Conservation (phyloP, 2,113 vertebrate genomes). For the Rhinogobius similis region DNA sequence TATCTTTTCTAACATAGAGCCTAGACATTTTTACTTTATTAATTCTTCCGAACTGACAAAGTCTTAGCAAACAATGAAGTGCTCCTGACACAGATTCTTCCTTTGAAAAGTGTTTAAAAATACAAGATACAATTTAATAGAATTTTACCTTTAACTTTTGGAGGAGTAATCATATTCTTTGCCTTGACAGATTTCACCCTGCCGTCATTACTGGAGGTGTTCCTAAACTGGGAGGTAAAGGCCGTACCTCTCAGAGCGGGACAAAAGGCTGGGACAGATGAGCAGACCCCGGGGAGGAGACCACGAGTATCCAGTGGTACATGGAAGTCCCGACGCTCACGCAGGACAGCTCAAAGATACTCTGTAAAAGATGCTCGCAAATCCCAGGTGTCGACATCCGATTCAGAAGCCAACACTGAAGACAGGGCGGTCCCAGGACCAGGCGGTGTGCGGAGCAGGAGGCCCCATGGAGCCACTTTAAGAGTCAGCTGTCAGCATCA, state of each 20-base stretch:
- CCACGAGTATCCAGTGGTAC: slow-evolving; percentile 69
- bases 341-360: slow-evolving; percentile 84
- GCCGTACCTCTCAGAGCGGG: slow-evolving; percentile 71
- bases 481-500: slow-evolving; percentile 70
- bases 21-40: slow-evolving; percentile 77
- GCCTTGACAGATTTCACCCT: slow-evolving; percentile 85
- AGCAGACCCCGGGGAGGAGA: slow-evolving; percentile 72
- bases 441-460: slow-evolving; percentile 68
- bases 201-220: slow-evolving; percentile 78
- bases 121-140: neutral
- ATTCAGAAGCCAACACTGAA: slow-evolving; percentile 90
- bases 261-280: slow-evolving; percentile 81
- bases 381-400: slow-evolving; percentile 90
- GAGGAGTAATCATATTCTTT: slow-evolving; percentile 8
- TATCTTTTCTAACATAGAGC: slow-evolving; percentile 65
- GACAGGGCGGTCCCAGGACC: slow-evolving; percentile 71
- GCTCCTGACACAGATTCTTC: slow-evolving; percentile 11
- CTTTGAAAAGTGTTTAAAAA: neutral
- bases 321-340: slow-evolving; percentile 79
- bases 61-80: slow-evolving; percentile 23
- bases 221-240: slow-evolving; percentile 83
- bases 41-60: slow-evolving; percentile 44
- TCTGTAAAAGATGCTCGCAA: slow-evolving; percentile 87
- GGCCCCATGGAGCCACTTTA: slow-evolving; percentile 78
- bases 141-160: neutral